These are phyloP conservation scores for Bufotes viridis DNA, from an alignment of 2,797 vertebrate species.

Conservation along the genomic window DNA sequence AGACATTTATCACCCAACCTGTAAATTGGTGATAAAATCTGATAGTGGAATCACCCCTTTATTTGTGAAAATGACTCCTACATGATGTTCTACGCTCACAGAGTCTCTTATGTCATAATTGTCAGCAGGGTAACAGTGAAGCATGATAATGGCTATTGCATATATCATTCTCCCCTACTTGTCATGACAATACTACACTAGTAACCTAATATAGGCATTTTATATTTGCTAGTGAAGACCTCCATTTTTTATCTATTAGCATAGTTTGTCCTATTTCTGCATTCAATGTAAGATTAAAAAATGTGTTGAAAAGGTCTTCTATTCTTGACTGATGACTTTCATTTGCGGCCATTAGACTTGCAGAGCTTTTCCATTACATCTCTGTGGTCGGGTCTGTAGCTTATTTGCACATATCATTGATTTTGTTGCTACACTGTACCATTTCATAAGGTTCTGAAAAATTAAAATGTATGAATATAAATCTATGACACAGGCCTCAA, in stretches of 20 bases:
- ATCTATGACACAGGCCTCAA: neutral
- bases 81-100: too few relatives aligned
- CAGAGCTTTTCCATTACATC: constrained; percentile 53
- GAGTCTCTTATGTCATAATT: too few relatives aligned
- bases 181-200: neutral
- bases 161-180: neutral
- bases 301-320: constrained; percentile 17
- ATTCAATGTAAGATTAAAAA: constrained; percentile 8
- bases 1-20: too few relatives aligned
- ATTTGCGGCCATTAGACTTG: constrained; percentile 59
- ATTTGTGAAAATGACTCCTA: too few relatives aligned
- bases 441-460: constrained; percentile 7
- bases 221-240: neutral
- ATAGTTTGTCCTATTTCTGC: neutral
- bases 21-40: too few relatives aligned
- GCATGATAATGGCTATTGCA: neutral
- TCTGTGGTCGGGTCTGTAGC: constrained; percentile 56
- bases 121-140: neutral
- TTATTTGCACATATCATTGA: constrained; percentile 62
- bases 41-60: too few relatives aligned
- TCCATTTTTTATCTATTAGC: neutral
- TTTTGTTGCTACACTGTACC: constrained; percentile 50
- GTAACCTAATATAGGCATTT: neutral
- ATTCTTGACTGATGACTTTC: constrained; percentile 26
- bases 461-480: constrained; percentile 23